Conservation (phyloP, 2,888 invertebrate genomes). For the Oligia strigilis region DNA sequence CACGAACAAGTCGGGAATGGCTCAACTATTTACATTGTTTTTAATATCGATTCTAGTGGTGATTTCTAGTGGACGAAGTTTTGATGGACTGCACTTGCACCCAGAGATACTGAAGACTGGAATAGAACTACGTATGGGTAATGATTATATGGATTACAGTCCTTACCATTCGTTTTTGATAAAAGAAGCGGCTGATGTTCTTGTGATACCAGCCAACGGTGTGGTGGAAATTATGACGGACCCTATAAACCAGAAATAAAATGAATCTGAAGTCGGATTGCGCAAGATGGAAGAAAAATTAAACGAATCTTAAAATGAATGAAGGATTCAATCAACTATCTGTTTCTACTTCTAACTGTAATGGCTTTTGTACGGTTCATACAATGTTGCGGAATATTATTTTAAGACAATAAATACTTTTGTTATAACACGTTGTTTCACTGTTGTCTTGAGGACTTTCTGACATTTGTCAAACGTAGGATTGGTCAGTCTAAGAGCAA, state of each 20-base stretch:
- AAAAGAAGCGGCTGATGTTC: constrained; percentile 52
- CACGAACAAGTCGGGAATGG: constrained; percentile 72
- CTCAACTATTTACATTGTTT: constrained; percentile 70
- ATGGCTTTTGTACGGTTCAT: background rate
- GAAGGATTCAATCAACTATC: background rate
- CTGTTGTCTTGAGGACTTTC: background rate
- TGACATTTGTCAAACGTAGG: background rate
- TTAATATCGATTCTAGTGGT: constrained; percentile 69
- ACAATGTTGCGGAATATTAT: constrained; percentile 4
- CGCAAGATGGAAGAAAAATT: background rate
- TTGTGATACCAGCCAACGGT: constrained; percentile 34
- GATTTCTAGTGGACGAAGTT: constrained; percentile 60
- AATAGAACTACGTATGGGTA: constrained; percentile 73
- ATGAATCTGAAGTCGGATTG: background rate
- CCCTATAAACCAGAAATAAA: constrained; percentile 2
- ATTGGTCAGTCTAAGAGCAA: background rate
- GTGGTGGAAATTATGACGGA: constrained; percentile 24
- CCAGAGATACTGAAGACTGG: constrained; percentile 80
- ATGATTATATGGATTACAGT: constrained; percentile 82
- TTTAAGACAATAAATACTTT: constrained; percentile 28
- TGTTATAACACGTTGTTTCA: constrained; percentile 9
- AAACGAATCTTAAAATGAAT: background rate
- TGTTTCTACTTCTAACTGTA: background rate
- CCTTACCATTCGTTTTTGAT: constrained; percentile 69
- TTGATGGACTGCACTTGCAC: constrained; percentile 77